A percentile compares a stretch with the other conserved stretches of the same genome.
These are phyloP conservation scores for Caerostris extrusa DNA, from an alignment of 1,140 invertebrate species.

Conservation along the genomic window DNA sequence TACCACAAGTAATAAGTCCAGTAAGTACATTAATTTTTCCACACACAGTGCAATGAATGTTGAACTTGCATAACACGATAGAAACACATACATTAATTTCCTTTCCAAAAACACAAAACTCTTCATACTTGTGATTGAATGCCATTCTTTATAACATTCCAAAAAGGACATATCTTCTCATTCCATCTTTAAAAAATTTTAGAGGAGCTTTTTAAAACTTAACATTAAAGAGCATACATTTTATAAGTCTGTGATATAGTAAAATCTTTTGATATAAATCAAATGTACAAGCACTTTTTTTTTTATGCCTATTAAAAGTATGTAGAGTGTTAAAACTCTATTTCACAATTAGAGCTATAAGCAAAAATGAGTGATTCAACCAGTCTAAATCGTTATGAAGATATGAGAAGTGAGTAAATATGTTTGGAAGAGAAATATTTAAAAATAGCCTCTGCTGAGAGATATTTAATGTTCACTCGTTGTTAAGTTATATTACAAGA, in stretches of 20 bases:
- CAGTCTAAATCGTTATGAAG: conserved; percentile 59
- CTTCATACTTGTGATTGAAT: conserved; percentile 25
- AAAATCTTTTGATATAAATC: neutral
- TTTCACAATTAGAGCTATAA: neutral
- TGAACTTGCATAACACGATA: conserved; percentile 44
- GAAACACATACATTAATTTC: conserved; percentile 37
- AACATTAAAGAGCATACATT: neutral
- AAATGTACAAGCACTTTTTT: conserved; percentile 1
- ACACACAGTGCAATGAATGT: conserved; percentile 51
- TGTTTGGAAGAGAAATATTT: conserved; percentile 48
- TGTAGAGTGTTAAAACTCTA: neutral
- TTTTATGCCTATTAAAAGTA: neutral
- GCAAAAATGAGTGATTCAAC: conserved; percentile 1
- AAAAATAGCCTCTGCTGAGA: conserved; percentile 74
- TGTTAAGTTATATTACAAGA: conserved; percentile 74
- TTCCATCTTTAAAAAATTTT: neutral
- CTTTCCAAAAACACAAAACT: conserved; percentile 51
- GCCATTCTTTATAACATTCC: conserved; percentile 29
- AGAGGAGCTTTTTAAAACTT: neutral
- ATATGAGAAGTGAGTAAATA: conserved; percentile 61
- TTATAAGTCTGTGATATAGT: neutral
- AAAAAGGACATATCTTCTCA: neutral
- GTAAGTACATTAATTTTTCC: neutral
- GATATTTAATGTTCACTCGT: conserved; percentile 63
- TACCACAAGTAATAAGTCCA: conserved; percentile 62